Base-by-base conservation (phyloP, 1,140 invertebrate genomes). In the Drosophila sucinea region DNA sequence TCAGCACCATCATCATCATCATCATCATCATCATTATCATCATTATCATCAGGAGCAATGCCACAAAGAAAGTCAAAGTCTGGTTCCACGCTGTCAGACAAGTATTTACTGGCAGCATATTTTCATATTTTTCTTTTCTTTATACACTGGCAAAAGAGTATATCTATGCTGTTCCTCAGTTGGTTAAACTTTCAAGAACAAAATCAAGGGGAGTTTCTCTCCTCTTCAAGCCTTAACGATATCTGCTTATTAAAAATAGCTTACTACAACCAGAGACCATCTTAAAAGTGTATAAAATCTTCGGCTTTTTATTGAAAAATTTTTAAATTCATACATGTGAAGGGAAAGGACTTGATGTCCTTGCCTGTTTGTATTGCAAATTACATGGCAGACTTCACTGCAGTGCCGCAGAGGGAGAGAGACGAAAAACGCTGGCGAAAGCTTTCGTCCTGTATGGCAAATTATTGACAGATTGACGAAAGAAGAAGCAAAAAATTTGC, bases 321-420 rank as follows among this genome's bases (percentile, higher is more conserved):
- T n/a, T 55, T 6, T 55, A 17, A 4, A 11, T 29, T 56, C 27
- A 11, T 30, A 64, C 33, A 33, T 40, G 51, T 73, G 55, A 35
- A 11, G 11, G 35, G 29, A 10, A 25, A 44, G 25, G 44, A 51
- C 44, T 51, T 51, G 44, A 27, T 51, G 44, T 51, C 44, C 56
- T 41, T 38, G 47, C 54, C 72, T 74, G 72, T 74, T 74, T 74
- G 72, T 62, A 73, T 74, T 66, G 72, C 70, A 74, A 73, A 74
- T 74, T 74, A 74, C 64, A 60, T 35, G 70, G n/a, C 60, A 33
- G 51, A n/a, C 60, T 65, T 71, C 61, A 27, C 41, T 41, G 70
- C 32, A 51, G 4, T 41, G 56, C 11, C 25, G 69, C 11, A 1
- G 11, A 32, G 35, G 2, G 35, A 10, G 35, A 38, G 33, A 35